Percentiles rank a stretch among this genome's conserved stretches.
These are phyloP conservation scores for Bradypus variegatus DNA, from an alignment of 2,797 vertebrate species.

Conservation along the genomic window DNA sequence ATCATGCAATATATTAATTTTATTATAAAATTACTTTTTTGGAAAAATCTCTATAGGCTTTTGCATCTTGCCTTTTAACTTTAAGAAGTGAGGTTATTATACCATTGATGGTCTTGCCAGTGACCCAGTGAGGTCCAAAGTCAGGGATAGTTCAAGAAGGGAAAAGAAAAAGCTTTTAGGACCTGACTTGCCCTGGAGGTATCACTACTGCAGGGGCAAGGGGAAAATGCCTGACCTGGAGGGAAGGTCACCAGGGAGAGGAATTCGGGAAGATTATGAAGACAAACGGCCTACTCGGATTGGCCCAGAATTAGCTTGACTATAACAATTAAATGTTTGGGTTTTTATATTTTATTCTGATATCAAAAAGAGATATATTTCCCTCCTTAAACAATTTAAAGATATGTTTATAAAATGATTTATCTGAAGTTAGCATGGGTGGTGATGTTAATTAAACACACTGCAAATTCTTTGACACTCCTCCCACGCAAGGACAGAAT, in stretches of 20 bases:
- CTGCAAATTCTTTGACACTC: slow-evolving; percentile 20
- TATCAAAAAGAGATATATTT: slow-evolving; percentile 35
- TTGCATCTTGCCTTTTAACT: slow-evolving; percentile 40
- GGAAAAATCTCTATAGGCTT: slow-evolving; percentile 18
- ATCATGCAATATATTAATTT: slow-evolving; percentile 25
- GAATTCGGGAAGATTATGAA: not conserved
- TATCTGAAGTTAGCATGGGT: not conserved
- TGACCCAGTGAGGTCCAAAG: slow-evolving; percentile 1
- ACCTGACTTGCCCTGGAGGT: not conserved
- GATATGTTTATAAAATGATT: not conserved
- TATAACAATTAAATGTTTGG: slow-evolving; percentile 27
- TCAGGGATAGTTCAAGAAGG: not conserved
- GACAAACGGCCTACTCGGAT: not conserved
- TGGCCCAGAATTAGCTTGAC: not conserved
- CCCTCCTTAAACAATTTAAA: slow-evolving; percentile 25
- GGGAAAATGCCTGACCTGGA: not conserved
- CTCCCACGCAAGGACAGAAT: slow-evolving; percentile 24
- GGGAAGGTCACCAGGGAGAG: not conserved
- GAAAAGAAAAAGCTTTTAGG: slow-evolving; percentile 2
- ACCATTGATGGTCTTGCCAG: not conserved
- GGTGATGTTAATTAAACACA: slow-evolving; percentile 26
- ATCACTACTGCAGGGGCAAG: not conserved
- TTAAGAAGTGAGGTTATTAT: not conserved
- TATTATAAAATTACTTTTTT: slow-evolving; percentile 27
- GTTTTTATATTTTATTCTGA: slow-evolving; percentile 23